Base-by-base conservation (phyloP, 2,113 vertebrate species). In the Prionailurus viverrinus region DNA sequence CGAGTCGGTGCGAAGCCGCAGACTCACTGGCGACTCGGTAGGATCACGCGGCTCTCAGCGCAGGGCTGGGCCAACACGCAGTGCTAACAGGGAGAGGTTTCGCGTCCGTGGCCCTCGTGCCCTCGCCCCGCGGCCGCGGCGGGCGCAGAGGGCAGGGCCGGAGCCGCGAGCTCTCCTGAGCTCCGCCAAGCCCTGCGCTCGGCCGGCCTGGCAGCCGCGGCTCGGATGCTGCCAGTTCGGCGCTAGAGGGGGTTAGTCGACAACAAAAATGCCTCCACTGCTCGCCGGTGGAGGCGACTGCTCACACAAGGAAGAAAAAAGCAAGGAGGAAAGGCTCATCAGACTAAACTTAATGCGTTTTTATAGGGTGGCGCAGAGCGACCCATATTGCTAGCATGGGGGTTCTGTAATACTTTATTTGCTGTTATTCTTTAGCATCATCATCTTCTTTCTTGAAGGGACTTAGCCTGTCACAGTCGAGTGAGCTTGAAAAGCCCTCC, bases 211-310 rank as follows among this genome's bases (percentile, higher is more conserved):
- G 86, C 96, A 41, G 96, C 94, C 31, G 91, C 65, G 58, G 95
- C 95, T 95, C 97, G 7, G 48, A 69, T 99, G 97, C 98, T 92
- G 96, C 97, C 83, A 71, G 84, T 95, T 98, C 95, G 97, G 99
- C 99, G 98, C 99, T 99, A 99, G 99, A 99, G 99, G 99, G 99
- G 98, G 99, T 98, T 99, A 98, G 99, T 97, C 82, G 99, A 99
- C 99, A 99, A 98, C 97, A 98, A 98, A 95, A 97, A 94, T 89
- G 15, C 39, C 58, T 95, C 89, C 25, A 3, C 68, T 0, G 33
- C 48, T 53, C 1, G 65, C 79, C 18, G 92, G 74, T 74, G 96
- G 86, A 53, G 39, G 27, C 4, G 6, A 68, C 41, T 51, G 4
- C 13, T 41, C 51, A 0, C 0, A 3, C 36, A 1, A 18, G 3